phyloP scores from a whole-genome alignment of 2,797 vertebrate species.

The Pseudopleuronectes americanus region DNA sequence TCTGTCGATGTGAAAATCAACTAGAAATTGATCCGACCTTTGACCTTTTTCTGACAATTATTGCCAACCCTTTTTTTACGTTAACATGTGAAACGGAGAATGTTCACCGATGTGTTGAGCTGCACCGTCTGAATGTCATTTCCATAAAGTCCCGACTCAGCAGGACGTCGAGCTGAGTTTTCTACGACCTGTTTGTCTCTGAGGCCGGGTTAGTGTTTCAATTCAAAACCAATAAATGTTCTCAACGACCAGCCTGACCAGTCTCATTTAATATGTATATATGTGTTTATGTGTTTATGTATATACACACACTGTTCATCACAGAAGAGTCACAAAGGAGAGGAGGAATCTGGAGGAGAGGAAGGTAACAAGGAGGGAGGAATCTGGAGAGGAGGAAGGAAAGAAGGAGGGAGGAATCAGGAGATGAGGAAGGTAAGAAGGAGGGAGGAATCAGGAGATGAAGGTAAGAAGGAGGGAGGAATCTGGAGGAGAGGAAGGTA shows the following conservation, averaged over 20 bases:
- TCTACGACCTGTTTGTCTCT: conserved; percentile 53
- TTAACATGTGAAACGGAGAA: neutral
- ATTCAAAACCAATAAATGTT: conserved; percentile 73
- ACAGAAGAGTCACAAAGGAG: too few species aligned
- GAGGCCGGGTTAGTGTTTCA: conserved; percentile 58
- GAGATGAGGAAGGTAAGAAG: too few species aligned
- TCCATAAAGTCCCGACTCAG: conserved; percentile 20
- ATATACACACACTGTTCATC: too few species aligned
- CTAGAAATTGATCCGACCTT: conserved; percentile 23
- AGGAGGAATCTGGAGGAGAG: too few species aligned
- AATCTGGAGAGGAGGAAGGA: too few species aligned
- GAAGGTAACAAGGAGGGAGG: too few species aligned
- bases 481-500: too few species aligned
- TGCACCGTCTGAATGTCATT: conserved; percentile 50
- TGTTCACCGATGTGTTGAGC: conserved; percentile 5
- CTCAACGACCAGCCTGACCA: conserved; percentile 15
- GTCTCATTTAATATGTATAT: neutral
- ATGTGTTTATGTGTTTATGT: too few species aligned
- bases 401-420: too few species aligned
- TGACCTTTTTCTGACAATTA: conserved; percentile 31
- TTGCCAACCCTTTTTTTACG: conserved; percentile 14
- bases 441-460: too few species aligned
- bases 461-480: too few species aligned
- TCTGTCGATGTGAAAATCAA: conserved; percentile 10
- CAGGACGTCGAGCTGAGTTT: conserved; percentile 41